A percentile compares a stretch with the other conserved stretches of the same genome.
These are phyloP conservation scores for Orthonevra nobilis DNA, from an alignment of 2,888 invertebrate genomes.

Conservation along the genomic window DNA sequence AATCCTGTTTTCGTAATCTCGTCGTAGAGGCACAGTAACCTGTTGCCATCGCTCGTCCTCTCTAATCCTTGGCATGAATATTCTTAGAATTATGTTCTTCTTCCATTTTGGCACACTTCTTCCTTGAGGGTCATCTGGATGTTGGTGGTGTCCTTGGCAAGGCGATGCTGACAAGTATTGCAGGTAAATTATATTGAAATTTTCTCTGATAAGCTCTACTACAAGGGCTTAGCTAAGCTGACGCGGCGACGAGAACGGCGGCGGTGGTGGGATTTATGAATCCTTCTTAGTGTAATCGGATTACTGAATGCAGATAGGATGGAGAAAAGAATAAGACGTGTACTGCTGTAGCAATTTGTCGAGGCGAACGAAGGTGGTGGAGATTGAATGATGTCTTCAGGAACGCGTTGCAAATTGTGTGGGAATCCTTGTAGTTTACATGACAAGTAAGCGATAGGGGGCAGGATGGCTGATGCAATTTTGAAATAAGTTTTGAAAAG, in stretches of 20 bases:
- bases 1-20: slow-evolving; percentile 19
- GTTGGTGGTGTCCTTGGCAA: slow-evolving; percentile 3
- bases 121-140: too few relatives aligned
- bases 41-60: slow-evolving; percentile 34
- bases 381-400: too few relatives aligned
- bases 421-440: too few relatives aligned
- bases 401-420: too few relatives aligned
- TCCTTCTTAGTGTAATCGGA: slow-evolving; percentile 54
- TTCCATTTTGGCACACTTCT: neutral
- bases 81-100: slow-evolving; percentile 26
- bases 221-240: too few relatives aligned
- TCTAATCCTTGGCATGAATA: slow-evolving; percentile 48
- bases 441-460: too few relatives aligned
- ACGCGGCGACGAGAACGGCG: slow-evolving; percentile 10
- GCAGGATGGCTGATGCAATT: too few relatives aligned
- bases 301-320: slow-evolving; percentile 17
- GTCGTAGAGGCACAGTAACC: slow-evolving; percentile 14
- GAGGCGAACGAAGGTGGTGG: too few relatives aligned
- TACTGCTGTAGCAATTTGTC: slow-evolving; percentile 47
- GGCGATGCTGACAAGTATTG: slow-evolving; percentile 57
- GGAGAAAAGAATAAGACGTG: slow-evolving; percentile 19
- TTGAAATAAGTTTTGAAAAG: too few relatives aligned
- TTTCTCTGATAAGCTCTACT: slow-evolving; percentile 60
- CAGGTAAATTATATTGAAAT: slow-evolving; percentile 69
- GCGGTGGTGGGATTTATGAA: slow-evolving; percentile 53